Percentiles rank a stretch among this genome's conserved stretches.
phyloP scores from a whole-genome alignment of 2,113 vertebrate genomes.

The Cichladusa arquata region DNA sequence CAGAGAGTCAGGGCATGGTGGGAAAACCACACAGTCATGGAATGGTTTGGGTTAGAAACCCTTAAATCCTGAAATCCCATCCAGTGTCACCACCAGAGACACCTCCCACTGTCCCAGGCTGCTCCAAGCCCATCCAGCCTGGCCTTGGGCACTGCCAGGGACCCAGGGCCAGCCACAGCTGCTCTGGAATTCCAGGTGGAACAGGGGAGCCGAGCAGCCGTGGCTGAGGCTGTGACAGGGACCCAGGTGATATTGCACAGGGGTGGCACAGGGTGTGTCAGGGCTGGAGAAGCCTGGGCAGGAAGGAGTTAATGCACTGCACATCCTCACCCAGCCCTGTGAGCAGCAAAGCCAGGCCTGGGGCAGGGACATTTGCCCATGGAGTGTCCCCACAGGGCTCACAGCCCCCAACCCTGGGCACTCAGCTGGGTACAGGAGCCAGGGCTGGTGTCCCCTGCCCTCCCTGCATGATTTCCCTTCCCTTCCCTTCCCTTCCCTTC shows the following conservation, averaged over 20 bases:
- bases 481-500: background rate
- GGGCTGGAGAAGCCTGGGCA: background rate
- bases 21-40: fast-evolving
- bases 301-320: background rate
- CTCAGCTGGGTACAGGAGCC: too few relatives aligned
- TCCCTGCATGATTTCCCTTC: background rate
- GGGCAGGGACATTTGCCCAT: too few relatives aligned
- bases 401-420: too few relatives aligned
- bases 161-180: background rate
- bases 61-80: fast-evolving
- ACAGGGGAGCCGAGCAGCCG: too few relatives aligned
- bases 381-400: too few relatives aligned
- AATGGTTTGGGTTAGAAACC: background rate
- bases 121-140: background rate
- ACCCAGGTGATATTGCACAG: too few relatives aligned
- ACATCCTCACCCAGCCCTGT: too few relatives aligned
- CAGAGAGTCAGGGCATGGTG: fast-evolving
- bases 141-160: background rate
- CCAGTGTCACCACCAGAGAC: background rate
- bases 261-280: background rate
- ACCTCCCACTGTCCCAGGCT: background rate
- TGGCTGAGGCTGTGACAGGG: too few relatives aligned
- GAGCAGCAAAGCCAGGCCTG: too few relatives aligned
- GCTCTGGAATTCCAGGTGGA: background rate
- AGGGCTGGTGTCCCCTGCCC: background rate